These are phyloP conservation scores for Alfaro cultratus DNA, from an alignment of 2,797 vertebrate species.

Conservation along the genomic window DNA sequence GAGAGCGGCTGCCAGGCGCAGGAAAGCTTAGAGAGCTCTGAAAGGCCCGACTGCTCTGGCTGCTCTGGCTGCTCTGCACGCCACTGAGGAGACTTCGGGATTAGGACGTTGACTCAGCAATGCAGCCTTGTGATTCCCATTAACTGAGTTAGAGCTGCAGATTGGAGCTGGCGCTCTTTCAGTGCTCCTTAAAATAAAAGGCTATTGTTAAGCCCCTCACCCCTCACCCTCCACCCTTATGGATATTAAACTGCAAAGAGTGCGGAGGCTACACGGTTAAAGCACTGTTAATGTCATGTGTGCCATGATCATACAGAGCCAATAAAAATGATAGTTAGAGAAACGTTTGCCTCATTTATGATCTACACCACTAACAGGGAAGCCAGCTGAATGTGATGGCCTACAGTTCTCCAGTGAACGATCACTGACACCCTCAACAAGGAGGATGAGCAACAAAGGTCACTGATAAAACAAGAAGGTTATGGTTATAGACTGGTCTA, in stretches of 20 bases:
- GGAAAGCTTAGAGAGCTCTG: neutral
- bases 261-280: neutral
- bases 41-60: neutral
- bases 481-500: neutral
- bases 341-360: neutral
- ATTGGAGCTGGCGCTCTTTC: neutral
- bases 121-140: slow-evolving; percentile 66
- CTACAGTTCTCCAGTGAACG: neutral
- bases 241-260: neutral
- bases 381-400: neutral
- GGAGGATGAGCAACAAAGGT: neutral
- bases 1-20: neutral
- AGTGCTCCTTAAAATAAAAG: neutral
- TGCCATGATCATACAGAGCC: neutral
- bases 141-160: slow-evolving; percentile 43
- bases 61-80: neutral
- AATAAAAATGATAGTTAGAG: neutral
- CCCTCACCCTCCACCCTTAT: no score
- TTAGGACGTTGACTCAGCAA: slow-evolving; percentile 50
- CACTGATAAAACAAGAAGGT: neutral
- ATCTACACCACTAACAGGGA: neutral
- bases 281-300: slow-evolving; percentile 8
- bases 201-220: neutral
- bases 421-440: neutral
- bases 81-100: neutral